Percentiles rank a stretch among this genome's conserved stretches.
These are phyloP conservation scores for Idaea straminata DNA, from an alignment of 2,888 invertebrate species.

Conservation along the genomic window DNA sequence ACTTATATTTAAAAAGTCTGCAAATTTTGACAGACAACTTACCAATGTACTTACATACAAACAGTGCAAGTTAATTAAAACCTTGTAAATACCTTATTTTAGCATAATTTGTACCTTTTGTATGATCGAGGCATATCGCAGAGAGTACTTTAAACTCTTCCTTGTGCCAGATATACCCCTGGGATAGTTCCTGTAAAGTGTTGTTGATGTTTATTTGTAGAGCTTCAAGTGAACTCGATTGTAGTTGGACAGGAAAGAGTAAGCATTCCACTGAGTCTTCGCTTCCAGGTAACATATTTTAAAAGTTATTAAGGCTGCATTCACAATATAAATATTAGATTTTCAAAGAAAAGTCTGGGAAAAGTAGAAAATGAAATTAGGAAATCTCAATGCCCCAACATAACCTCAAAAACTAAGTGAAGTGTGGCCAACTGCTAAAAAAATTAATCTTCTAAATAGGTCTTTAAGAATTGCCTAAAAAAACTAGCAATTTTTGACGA, in stretches of 20 bases:
- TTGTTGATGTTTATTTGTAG: slow-evolving; percentile 51
- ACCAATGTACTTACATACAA: too few species aligned
- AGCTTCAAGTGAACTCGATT: slow-evolving; percentile 19
- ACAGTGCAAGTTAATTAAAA: too few species aligned
- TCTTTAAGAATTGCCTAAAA: neutral
- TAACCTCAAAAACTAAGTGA: neutral
- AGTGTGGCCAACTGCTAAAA: neutral
- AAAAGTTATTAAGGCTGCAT: slow-evolving; percentile 31
- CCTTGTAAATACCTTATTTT: too few species aligned
- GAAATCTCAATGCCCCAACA: neutral
- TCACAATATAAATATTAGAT: too few species aligned
- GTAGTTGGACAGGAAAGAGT: slow-evolving; percentile 77
- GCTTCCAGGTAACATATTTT: slow-evolving; percentile 24
- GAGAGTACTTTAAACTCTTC: slow-evolving; percentile 56
- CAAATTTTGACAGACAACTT: too few species aligned
- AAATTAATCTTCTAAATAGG: neutral
- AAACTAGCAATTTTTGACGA: too few species aligned
- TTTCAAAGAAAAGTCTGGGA: too few species aligned
- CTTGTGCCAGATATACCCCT: slow-evolving; percentile 65
- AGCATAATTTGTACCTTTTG: neutral
- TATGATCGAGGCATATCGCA: slow-evolving; percentile 26
- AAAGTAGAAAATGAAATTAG: neutral
- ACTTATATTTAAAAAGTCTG: too few species aligned
- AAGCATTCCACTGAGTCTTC: slow-evolving; percentile 90
- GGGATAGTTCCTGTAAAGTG: slow-evolving; percentile 70